A percentile compares a stretch with the other conserved stretches of the same genome.
Conservation (phyloP, 2,888 invertebrate genomes). For the Pherbina coryleti region DNA sequence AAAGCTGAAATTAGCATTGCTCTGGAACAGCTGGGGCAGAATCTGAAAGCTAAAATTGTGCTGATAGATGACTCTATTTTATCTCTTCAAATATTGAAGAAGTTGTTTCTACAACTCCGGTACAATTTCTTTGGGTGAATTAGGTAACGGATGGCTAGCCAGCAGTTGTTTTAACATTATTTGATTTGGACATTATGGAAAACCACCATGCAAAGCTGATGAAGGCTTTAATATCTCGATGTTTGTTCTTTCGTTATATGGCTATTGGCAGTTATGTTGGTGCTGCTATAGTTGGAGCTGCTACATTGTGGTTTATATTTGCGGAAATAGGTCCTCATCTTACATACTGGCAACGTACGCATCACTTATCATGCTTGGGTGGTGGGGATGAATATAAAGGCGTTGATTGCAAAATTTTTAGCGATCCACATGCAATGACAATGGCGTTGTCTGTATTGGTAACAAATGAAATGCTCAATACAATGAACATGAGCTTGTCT, state of each 20-base stretch:
- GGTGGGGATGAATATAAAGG: constrained; percentile 96
- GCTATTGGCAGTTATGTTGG: constrained; percentile 72
- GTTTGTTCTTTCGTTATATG: constrained; percentile 94
- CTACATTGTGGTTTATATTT: constrained; percentile 99
- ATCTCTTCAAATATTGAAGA: constrained; percentile 99
- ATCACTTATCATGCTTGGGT: constrained; percentile 94
- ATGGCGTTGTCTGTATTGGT: constrained; percentile 99
- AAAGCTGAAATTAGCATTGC: constrained; percentile 99
- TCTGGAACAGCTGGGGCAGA: constrained; percentile 99
- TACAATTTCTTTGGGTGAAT: constrained; percentile 99
- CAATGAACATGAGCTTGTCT: constrained; percentile 99
- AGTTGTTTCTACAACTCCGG: constrained; percentile 95
- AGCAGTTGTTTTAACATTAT: constrained; percentile 99
- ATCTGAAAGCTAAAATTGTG: constrained; percentile 99
- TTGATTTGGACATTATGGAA: constrained; percentile 99
- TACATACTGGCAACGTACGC: constrained; percentile 97
- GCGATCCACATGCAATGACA: constrained; percentile 99
- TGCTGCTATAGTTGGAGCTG: constrained; percentile 98
- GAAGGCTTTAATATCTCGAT: constrained; percentile 99
- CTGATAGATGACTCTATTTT: constrained; percentile 99
- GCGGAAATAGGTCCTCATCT: constrained; percentile 93
- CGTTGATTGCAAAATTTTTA: constrained; percentile 97
- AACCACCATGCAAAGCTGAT: constrained; percentile 96
- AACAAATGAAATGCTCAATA: constrained; percentile 99
- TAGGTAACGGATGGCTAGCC: constrained; percentile 98